phyloP scores from a whole-genome alignment of 35 echinoderm and acorn worm genomes.

The Apostichopus parvimensis region DNA sequence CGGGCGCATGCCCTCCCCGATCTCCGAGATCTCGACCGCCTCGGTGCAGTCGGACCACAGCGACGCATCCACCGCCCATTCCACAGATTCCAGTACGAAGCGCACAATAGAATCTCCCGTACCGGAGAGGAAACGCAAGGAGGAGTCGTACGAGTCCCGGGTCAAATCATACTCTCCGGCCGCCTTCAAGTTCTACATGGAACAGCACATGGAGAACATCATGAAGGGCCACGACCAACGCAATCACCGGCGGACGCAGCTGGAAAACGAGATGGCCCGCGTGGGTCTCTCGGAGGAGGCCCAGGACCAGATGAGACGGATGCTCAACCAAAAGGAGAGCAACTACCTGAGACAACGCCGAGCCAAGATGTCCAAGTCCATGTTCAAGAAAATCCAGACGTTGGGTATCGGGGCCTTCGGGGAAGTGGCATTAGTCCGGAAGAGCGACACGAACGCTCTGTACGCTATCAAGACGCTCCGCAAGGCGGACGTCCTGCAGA shows the following conservation, averaged over 20 bases:
- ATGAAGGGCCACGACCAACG: slow-evolving; percentile 88
- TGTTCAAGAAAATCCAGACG: slow-evolving; percentile 94
- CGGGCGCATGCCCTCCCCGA: slow-evolving; percentile 63
- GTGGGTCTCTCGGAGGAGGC: slow-evolving; percentile 86
- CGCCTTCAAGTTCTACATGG: slow-evolving; percentile 99
- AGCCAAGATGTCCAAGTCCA: slow-evolving; percentile 93
- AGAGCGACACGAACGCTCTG: slow-evolving; percentile 91
- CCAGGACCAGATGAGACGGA: slow-evolving; percentile 90
- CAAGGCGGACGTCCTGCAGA: slow-evolving; percentile 85
- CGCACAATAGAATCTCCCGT: slow-evolving; percentile 95
- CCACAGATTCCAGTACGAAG: slow-evolving; percentile 57
- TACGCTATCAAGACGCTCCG: slow-evolving; percentile 96
- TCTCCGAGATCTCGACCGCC: slow-evolving; percentile 75
- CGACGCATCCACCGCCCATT: slow-evolving; percentile 57
- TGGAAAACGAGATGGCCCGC: slow-evolving; percentile 90
- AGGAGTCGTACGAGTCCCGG: slow-evolving; percentile 69
- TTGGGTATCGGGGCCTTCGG: slow-evolving; percentile 95
- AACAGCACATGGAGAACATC: slow-evolving; percentile 98
- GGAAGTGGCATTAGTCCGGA: slow-evolving; percentile 84
- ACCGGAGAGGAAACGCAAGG: slow-evolving; percentile 81
- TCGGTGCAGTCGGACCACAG: slow-evolving; percentile 64
- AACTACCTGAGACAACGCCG: slow-evolving; percentile 91
- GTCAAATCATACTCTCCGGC: slow-evolving; percentile 84
- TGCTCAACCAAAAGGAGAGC: slow-evolving; percentile 97
- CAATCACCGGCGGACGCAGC: slow-evolving; percentile 68